Evolutionary conservation across 1,140 invertebrate species (phyloP).

Genomic region (Aphidius ervi): DNA sequence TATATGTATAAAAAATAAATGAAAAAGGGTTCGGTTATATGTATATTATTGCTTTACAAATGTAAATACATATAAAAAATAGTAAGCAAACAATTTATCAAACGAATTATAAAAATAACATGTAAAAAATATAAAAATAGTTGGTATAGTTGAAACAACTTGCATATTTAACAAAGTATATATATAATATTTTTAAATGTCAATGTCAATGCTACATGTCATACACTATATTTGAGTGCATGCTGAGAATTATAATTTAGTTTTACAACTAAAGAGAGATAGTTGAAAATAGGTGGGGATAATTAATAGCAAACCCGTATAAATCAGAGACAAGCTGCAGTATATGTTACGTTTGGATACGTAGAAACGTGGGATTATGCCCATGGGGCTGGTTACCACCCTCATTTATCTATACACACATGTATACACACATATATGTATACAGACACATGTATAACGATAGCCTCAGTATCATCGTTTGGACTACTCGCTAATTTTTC

Average conservation of each 20-base stretch:
- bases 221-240: no score
- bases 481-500: constrained; percentile 50
- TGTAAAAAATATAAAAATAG: no score
- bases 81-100: neutral
- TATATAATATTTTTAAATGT: no score
- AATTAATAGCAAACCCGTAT: constrained; percentile 54
- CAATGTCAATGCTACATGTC: no score
- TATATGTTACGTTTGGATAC: constrained; percentile 29
- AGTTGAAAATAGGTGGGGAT: constrained; percentile 30
- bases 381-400: constrained; percentile 49
- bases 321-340: constrained; percentile 51
- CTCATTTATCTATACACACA: neutral
- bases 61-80: neutral
- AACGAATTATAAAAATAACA: neutral
- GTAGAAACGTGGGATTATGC: constrained; percentile 36
- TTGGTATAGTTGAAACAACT: no score
- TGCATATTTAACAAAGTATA: no score
- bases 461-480: neutral
- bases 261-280: constrained; percentile 4
- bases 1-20: neutral
- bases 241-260: no score
- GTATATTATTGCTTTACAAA: neutral
- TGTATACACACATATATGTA: neutral
- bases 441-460: neutral
- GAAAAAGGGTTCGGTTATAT: no score